Evolutionary conservation across 2,888 invertebrate species (phyloP), one percentile per base, ranked within the genome.

Genomic region (Mythimna vitellina): DNA sequence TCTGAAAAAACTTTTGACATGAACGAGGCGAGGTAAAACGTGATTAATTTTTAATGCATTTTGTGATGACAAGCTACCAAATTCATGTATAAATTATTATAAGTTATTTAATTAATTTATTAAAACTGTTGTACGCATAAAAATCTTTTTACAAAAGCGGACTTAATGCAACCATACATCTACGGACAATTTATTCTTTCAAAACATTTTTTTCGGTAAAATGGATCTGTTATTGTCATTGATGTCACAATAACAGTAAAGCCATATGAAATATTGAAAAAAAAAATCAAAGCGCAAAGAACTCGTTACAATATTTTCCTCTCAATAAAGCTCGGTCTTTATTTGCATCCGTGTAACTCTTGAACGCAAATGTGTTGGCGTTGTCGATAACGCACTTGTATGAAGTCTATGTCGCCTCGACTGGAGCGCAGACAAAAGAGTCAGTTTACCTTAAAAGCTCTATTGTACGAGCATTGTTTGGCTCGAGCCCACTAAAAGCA

Each of bases 401-500:
- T 86, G 87, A 85, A 88, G 85, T 83, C 86, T 84, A 81, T 83
- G 80, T 83, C 84, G 69, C 84, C 80, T 77, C 78, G 75, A 14
- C 51, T n/a, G 46, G n/a, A 70, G 78, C 89, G 58, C 73, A 90
- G 89, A 95, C 94, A 94, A 95, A 93, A 89, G 92, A 89, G 78
- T 83, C 89, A 87, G 91, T 89, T 86, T 89, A 90, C 90, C 89
- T 76, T 94, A 92, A 94, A 93, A 94, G 93, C 93, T 78, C 92
- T 79, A 92, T 94, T 94, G 94, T 94, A 76, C 77, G 87, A 89
- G 91, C 92, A 92, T 93, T 93, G 93, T 93, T 92, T 92, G 91
- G 89, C 84, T 84, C 85, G 85, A 90, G 90, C 89, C 89, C 88
- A 89, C 91, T 91, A 90, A 92, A 92, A 93, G 92, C 92, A 83